Conservation (phyloP, 2,888 invertebrate species). For the Polyploca ridens region DNA sequence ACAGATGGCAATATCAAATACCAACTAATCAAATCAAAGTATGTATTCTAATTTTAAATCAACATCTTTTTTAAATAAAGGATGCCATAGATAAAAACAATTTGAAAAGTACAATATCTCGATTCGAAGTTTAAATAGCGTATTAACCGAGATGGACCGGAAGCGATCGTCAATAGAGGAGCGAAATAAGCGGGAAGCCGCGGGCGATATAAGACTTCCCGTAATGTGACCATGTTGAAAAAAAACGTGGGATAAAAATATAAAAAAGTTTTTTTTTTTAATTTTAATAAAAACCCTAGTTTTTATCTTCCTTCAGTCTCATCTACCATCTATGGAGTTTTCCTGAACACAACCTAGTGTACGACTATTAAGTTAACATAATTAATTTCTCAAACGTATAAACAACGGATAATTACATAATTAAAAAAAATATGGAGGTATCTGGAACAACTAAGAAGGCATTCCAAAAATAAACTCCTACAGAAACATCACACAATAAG, state of each 20-base stretch:
- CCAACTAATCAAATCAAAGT: background rate
- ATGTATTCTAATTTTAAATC: background rate
- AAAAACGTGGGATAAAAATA: background rate
- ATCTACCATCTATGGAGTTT: no score
- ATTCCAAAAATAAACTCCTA: no score
- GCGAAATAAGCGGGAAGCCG: conserved; percentile 17
- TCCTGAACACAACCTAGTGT: no score
- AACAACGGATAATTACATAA: no score
- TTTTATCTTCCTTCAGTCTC: no score
- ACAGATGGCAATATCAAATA: background rate
- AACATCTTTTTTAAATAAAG: conserved; percentile 1
- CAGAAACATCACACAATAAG: no score
- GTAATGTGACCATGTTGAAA: background rate
- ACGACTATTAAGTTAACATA: no score
- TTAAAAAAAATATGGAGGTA: no score
- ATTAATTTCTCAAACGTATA: no score
- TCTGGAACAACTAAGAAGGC: no score
- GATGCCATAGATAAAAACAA: background rate
- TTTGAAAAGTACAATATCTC: background rate
- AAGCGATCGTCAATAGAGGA: conserved; percentile 15
- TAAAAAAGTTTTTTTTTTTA: background rate
- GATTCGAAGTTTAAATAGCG: conserved; percentile 1
- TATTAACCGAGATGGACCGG: conserved; percentile 8
- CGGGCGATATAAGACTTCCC: conserved; percentile 13
- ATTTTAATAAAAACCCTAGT: no score